Conservation (phyloP, 64 coral and sea anemone genomes). For the Dendronephthya gigantea region DNA sequence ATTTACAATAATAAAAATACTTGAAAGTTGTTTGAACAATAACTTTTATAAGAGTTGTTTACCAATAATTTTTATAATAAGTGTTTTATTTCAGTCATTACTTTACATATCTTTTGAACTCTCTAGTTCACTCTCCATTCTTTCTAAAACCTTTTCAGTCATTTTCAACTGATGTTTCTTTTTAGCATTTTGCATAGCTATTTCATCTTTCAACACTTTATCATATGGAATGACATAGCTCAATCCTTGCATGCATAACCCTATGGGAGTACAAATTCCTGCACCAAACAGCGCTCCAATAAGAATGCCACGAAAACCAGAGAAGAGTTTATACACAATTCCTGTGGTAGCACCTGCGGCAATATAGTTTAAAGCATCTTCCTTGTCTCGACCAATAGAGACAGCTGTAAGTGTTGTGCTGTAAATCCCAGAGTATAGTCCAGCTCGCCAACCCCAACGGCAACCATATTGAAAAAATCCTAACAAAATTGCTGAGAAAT, state of each 20-base stretch:
- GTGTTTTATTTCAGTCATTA: not conserved
- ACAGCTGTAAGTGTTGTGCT: conserved; percentile 8
- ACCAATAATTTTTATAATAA: too few relatives aligned
- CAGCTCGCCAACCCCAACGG: conserved; percentile 49
- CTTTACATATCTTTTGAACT: not conserved
- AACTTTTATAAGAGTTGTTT: too few relatives aligned
- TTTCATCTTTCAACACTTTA: not conserved
- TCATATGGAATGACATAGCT: not conserved
- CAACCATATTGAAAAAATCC: conserved; percentile 42
- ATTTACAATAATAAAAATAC: too few relatives aligned
- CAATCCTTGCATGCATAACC: not conserved
- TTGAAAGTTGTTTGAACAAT: too few relatives aligned
- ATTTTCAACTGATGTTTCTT: not conserved
- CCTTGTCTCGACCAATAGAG: not conserved
- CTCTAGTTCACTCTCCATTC: not conserved
- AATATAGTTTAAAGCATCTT: not conserved
- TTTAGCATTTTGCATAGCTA: not conserved
- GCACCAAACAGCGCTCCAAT: not conserved
- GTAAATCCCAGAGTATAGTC: conserved; percentile 39
- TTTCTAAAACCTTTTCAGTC: not conserved
- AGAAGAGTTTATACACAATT: conserved; percentile 9
- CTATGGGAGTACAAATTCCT: not conserved
- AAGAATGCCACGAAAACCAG: conserved; percentile 1
- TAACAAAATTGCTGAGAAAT: conserved; percentile 27
- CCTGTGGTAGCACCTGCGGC: conserved; percentile 11